phyloP scores from a whole-genome alignment of 2,113 vertebrate species.

The Cnemophilus loriae region DNA sequence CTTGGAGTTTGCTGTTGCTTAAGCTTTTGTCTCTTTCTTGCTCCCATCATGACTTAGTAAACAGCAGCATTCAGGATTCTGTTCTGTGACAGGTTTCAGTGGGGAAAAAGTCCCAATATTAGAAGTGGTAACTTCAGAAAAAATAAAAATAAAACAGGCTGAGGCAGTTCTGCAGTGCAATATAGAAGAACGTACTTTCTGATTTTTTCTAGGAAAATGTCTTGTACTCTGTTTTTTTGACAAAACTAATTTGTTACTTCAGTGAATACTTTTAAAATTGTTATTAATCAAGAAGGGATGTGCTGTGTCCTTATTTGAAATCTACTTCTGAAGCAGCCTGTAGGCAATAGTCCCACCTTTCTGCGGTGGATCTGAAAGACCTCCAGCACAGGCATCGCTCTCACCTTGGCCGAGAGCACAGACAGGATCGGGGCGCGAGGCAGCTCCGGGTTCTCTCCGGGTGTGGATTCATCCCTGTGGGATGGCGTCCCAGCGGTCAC shows the following conservation, averaged over 20 bases:
- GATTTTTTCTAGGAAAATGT: not conserved
- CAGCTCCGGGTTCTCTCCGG: fast-evolving
- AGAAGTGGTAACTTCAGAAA: not conserved
- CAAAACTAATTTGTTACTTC: not conserved
- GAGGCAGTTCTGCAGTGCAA: not conserved
- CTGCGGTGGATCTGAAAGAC: not conserved
- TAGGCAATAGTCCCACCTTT: not conserved
- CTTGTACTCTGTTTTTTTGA: not conserved
- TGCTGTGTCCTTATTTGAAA: not conserved
- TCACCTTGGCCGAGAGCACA: fast-evolving
- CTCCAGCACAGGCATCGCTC: fast-evolving
- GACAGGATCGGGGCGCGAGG: fast-evolving
- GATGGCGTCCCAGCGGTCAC: slow-evolving; percentile 48
- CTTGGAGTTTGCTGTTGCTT: not conserved
- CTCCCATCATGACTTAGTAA: not conserved
- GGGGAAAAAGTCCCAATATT: fast-evolving
- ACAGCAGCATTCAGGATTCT: not conserved
- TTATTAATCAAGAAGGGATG: not conserved
- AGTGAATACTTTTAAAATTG: not conserved
- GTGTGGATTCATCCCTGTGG: fast-evolving
- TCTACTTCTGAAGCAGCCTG: fast-evolving
- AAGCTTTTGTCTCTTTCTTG: not conserved
- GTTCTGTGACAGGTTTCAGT: not conserved
- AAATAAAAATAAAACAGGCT: not conserved
- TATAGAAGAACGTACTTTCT: not conserved